Base-by-base conservation (phyloP, 2,113 vertebrate species). In the Spilogale gracilis region DNA sequence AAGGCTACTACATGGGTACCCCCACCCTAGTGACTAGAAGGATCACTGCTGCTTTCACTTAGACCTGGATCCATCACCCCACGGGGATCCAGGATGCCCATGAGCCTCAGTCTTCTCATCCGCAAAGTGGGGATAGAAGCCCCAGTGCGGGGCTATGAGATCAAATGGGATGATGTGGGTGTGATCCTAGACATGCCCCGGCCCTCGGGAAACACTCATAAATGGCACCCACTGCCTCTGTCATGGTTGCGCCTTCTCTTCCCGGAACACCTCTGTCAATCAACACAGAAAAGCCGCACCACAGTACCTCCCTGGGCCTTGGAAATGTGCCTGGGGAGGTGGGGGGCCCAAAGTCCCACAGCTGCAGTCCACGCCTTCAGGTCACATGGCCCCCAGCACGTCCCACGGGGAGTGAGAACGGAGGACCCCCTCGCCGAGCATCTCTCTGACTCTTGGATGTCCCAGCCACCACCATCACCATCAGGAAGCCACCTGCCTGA, bases 1-100 rank as follows among this genome's bases (percentile, higher is more conserved):
- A 50, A 67, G 38, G 3, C 50, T 23, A 0, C 48, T 4, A 0
- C 0, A 0, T 2, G 0, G 14, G 8, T 13, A 13, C n/a, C 18
- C 18, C 10, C 9, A 1, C 58, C 30, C 5, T 11, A 18, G 56
- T 20, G 6, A 74, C 82, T 23, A 27, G 14, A 30, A 52, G 89
- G 4, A 3, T 20, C 88, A 14, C 48, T 16, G 13, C 38, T 17
- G 0, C 6, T 50, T 52, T 27, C 21, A 48, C 23, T 50, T 43
- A 7, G 50, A 89, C 54, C 25, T 32, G 20, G 30, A 11, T 56
- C 32, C 12, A 0, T 56, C 13, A 30, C 16, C 5, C 10, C 3
- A 84, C 27, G 27, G 52, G 54, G 43, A 20, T 25, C 65, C 7
- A 1, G 54, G n/a, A 20, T 3, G 3, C 4, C 81, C 54, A 54